A percentile compares a stretch with the other conserved stretches of the same genome.
Evolutionary conservation across 2,797 vertebrate genomes (phyloP).

Genomic region (Coccyzus lansbergi): DNA sequence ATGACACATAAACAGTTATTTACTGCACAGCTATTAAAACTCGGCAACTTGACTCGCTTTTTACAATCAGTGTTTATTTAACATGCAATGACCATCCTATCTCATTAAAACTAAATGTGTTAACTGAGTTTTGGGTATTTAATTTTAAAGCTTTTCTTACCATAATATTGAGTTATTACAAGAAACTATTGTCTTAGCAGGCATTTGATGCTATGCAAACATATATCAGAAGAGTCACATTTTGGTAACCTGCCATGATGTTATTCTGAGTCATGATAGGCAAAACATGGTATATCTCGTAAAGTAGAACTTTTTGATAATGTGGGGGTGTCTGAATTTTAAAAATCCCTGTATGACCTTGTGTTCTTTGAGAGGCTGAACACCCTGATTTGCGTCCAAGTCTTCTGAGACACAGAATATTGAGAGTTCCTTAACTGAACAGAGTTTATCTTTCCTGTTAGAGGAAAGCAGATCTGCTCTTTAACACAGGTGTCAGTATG

Average conservation of each 20-base stretch:
- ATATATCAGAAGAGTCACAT: background rate
- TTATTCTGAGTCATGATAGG: background rate
- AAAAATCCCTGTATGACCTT: background rate
- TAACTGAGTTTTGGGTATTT: constrained; percentile 57
- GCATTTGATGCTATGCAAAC: background rate
- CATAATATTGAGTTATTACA: constrained; percentile 17
- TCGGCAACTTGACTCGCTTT: constrained; percentile 48
- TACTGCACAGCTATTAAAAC: constrained; percentile 59
- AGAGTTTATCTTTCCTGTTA: background rate
- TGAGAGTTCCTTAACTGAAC: background rate
- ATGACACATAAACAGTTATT: constrained; percentile 63
- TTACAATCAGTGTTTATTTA: constrained; percentile 70
- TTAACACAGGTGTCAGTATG: background rate
- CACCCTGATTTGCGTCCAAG: background rate
- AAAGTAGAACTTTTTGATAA: background rate
- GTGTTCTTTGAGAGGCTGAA: background rate
- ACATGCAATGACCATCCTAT: constrained; percentile 57
- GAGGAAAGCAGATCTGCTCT: background rate
- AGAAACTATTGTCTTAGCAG: constrained; percentile 21
- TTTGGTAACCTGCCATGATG: background rate
- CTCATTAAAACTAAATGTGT: constrained; percentile 53
- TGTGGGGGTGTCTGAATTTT: background rate
- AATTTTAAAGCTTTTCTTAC: constrained; percentile 58
- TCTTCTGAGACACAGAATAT: background rate
- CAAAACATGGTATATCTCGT: background rate